A percentile compares a stretch with the other conserved stretches of the same genome.
Conservation (phyloP, 2,113 vertebrate genomes). For the Potamarius usumacintae region DNA sequence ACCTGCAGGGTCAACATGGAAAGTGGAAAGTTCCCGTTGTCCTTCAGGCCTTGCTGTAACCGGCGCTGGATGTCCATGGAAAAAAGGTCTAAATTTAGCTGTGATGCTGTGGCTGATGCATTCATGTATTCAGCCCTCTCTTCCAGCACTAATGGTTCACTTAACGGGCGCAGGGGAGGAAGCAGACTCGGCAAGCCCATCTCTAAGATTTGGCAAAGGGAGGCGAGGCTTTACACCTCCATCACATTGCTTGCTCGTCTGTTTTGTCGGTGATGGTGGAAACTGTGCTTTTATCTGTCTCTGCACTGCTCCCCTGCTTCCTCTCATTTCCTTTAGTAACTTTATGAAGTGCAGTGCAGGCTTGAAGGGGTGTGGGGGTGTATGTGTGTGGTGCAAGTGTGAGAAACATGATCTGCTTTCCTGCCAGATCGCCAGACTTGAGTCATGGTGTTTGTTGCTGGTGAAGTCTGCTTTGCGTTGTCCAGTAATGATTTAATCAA, state of each 20-base stretch:
- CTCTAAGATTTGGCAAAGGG: conserved; percentile 54
- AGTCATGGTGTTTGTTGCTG: background rate
- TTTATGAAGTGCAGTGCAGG: conserved; percentile 2
- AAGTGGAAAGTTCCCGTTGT: conserved; percentile 62
- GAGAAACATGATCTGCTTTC: background rate
- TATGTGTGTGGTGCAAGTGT: background rate
- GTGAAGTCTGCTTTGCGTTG: background rate
- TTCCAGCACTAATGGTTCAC: conserved; percentile 27
- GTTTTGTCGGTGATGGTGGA: background rate
- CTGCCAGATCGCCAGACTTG: background rate
- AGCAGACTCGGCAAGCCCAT: conserved; percentile 54
- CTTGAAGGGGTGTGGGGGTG: background rate
- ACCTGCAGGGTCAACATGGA: background rate
- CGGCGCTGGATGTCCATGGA: conserved; percentile 60
- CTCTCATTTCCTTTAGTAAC: conserved; percentile 1
- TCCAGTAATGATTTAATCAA: background rate
- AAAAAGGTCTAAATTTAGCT: conserved; percentile 77
- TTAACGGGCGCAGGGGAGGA: conserved; percentile 6
- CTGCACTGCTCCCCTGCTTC: background rate
- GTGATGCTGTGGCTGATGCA: conserved; percentile 69
- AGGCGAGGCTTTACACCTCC: background rate
- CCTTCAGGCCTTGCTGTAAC: conserved; percentile 44
- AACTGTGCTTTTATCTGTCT: background rate
- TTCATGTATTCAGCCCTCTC: conserved; percentile 66
- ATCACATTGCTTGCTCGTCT: background rate